Evolutionary conservation across 2,113 vertebrate genomes (phyloP).

Genomic region (Trachemys scripta): DNA sequence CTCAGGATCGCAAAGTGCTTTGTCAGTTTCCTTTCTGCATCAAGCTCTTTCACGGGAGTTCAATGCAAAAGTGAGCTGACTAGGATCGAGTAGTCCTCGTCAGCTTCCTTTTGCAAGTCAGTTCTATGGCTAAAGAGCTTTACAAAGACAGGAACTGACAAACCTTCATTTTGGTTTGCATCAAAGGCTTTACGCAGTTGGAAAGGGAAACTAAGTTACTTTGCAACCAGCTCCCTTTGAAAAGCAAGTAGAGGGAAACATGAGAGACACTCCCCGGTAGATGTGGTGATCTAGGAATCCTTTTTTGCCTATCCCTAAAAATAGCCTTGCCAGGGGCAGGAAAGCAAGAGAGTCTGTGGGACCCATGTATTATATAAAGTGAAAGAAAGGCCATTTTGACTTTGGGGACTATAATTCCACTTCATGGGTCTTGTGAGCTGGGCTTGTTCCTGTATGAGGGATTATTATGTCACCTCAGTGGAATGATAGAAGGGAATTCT

Average conservation of each 20-base stretch:
- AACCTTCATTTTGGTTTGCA: constrained; percentile 27
- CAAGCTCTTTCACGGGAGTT: neutral
- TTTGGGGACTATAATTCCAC: neutral
- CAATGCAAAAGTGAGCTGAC: neutral
- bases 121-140: neutral
- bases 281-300: neutral
- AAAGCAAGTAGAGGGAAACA: rapidly evolving
- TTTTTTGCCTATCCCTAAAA: neutral
- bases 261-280: neutral
- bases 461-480: neutral
- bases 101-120: neutral
- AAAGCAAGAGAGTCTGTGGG: neutral
- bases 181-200: neutral
- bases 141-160: constrained; percentile 1
- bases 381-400: neutral
- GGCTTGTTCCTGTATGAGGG: neutral
- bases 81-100: neutral
- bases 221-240: neutral
- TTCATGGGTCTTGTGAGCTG: constrained; percentile 6
- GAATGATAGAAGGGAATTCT: neutral
- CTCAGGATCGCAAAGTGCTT: neutral
- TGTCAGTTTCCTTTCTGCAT: neutral
- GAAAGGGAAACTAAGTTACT: constrained; percentile 16
- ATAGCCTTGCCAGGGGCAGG: neutral
- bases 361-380: neutral